These are phyloP conservation scores for Pipistrellus kuhlii DNA, from an alignment of 2,797 vertebrate genomes.

Conservation along the genomic window DNA sequence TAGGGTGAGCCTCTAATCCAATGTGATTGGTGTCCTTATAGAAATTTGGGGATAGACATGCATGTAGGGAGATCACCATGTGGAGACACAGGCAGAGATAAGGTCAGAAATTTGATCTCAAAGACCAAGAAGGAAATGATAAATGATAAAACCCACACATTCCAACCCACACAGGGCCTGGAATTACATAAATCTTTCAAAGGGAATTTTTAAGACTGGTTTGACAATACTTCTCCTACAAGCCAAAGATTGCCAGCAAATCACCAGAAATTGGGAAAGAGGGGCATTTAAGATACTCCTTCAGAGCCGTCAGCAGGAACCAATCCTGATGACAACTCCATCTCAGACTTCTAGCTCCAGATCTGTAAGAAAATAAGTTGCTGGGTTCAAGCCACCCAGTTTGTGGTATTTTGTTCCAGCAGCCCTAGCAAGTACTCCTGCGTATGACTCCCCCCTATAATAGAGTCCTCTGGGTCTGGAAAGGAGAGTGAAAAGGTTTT, in stretches of 20 bases:
- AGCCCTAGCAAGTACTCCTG: background rate
- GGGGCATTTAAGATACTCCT: background rate
- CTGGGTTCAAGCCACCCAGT: background rate
- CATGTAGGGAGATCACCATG: background rate
- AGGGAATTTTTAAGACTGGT: background rate
- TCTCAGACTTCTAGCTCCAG: background rate
- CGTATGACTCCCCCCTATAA: background rate
- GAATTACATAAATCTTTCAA: constrained; percentile 1
- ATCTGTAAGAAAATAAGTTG: background rate
- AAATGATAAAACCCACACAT: background rate
- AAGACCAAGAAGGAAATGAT: background rate
- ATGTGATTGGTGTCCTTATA: background rate
- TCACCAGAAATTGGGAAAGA: background rate
- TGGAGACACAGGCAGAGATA: background rate
- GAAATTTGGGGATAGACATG: background rate
- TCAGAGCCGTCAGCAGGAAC: background rate
- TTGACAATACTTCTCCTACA: background rate
- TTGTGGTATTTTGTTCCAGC: background rate
- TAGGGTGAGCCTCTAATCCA: background rate
- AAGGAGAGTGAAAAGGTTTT: background rate
- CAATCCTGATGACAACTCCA: background rate
- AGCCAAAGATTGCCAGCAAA: background rate
- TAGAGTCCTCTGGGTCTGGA: background rate
- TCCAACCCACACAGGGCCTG: background rate
- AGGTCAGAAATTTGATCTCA: background rate